These are phyloP conservation scores for Hypanus sabinus DNA, from an alignment of 2,113 vertebrate genomes.

Conservation along the genomic window DNA sequence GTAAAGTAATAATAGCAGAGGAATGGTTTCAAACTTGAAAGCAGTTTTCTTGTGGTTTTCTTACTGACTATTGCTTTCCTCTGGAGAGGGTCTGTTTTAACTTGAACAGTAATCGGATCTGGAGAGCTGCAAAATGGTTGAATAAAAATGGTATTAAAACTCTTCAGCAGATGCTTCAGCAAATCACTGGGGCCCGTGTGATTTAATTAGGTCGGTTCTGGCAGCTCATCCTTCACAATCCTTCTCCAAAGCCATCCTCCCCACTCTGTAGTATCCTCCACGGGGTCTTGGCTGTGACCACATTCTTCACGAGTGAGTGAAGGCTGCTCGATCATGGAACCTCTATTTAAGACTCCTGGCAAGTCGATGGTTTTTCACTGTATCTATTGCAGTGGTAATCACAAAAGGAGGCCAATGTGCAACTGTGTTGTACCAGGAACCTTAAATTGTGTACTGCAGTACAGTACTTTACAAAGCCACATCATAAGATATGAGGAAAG, in stretches of 20 bases:
- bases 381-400: background rate
- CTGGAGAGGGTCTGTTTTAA: conserved; percentile 30
- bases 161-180: conserved; percentile 32
- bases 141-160: conserved; percentile 36
- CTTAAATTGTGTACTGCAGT: too few relatives aligned
- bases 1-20: background rate
- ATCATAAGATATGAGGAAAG: background rate
- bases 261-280: background rate
- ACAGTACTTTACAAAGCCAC: background rate
- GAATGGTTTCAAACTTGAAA: conserved; percentile 24
- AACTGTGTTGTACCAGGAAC: background rate
- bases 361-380: background rate
- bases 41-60: background rate
- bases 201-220: conserved; percentile 33
- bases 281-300: background rate
- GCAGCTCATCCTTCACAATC: conserved; percentile 37
- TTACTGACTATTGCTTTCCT: conserved; percentile 30
- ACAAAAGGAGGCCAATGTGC: background rate
- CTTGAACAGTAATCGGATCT: conserved; percentile 21
- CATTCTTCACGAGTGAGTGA: background rate
- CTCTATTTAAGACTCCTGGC: background rate
- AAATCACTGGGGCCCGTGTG: conserved; percentile 7
- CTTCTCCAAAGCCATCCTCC: conserved; percentile 9
- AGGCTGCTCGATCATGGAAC: background rate
- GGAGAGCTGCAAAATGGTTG: conserved; percentile 26